Evolutionary conservation across 2,113 vertebrate species (phyloP), one percentile per base, ranked within the genome.

Genomic region (Otis tarda): DNA sequence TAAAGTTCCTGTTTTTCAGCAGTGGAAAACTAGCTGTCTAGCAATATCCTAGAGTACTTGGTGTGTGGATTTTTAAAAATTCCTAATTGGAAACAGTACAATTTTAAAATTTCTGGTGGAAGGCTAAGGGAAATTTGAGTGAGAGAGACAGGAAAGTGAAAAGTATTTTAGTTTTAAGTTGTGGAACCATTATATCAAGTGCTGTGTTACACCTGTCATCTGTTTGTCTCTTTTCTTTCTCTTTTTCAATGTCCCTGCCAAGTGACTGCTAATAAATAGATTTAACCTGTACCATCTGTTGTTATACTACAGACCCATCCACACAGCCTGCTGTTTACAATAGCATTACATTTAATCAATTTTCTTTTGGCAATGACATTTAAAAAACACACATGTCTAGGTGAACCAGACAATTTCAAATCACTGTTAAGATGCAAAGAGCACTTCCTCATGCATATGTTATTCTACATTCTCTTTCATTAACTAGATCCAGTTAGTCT

Each of bases 231-330:
- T 63, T 65, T 78, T 83, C 28, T 77, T 31, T 35, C 39, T 89
- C 17, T 92, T 91, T 81, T 87, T 56, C 55, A 43, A 17, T 74
- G 59, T 96, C 41, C 33, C 47, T 87, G 65, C 30, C 90, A 92
- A 93, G 59, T 79, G 81, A 57, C 69, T 82, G 83, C 59, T 95
- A 95, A 91, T 93, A 91, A 94, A 78, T 31, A 84, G 73, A 77
- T 87, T 93, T 95, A 97, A 93, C 74, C 65, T 45, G 35, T 87
- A 31, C 96, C 93, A 97, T 96, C 93, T 97, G 95, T 77, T 96
- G 28, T 84, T 95, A 56, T 37, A 50, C 35, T 68, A 59, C 19
- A 61, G 59, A 57, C 16, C 3, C 22, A 21, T 47, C 30, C 57
- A 77, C 35, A 74, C 25, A 52, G n/a, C 21, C 83, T 94, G 27